Conservation (phyloP, 2,113 vertebrate genomes). For the Oxyruncus cristatus region DNA sequence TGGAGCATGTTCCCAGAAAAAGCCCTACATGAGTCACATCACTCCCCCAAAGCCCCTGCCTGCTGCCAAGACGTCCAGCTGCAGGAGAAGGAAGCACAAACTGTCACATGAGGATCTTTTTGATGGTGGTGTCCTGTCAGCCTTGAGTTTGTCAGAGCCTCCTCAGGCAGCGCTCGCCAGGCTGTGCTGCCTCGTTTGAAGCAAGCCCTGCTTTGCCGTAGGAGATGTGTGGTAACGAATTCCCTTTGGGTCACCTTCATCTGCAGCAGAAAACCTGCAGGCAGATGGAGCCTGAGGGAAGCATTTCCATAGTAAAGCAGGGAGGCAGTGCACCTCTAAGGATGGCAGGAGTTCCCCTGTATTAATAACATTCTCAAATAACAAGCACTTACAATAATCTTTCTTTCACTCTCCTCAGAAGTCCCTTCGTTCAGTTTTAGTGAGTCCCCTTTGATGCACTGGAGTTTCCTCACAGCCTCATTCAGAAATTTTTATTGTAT, state of each 20-base stretch:
- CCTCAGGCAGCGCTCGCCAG: not conserved
- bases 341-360: not conserved
- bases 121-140: not conserved
- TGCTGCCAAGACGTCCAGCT: slow-evolving; percentile 1
- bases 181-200: not conserved
- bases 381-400: not conserved
- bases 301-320: not conserved
- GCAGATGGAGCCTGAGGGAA: slow-evolving; percentile 40
- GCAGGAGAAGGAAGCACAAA: not conserved
- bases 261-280: slow-evolving; percentile 12
- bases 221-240: not conserved
- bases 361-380: not conserved
- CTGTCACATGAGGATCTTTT: not conserved
- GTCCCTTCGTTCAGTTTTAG: not conserved
- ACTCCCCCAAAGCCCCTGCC: not conserved
- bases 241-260: slow-evolving; percentile 42
- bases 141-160: not conserved
- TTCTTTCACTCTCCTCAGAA: not conserved
- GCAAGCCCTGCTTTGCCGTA: not conserved
- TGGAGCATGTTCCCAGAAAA: slow-evolving; percentile 7
- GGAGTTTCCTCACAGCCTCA: not conserved
- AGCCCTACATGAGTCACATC: not conserved
- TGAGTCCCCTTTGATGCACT: not conserved
- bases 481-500: not conserved
- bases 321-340: not conserved